Base-by-base conservation (phyloP, 2,888 invertebrate genomes). In the Dynastes hyllus region DNA sequence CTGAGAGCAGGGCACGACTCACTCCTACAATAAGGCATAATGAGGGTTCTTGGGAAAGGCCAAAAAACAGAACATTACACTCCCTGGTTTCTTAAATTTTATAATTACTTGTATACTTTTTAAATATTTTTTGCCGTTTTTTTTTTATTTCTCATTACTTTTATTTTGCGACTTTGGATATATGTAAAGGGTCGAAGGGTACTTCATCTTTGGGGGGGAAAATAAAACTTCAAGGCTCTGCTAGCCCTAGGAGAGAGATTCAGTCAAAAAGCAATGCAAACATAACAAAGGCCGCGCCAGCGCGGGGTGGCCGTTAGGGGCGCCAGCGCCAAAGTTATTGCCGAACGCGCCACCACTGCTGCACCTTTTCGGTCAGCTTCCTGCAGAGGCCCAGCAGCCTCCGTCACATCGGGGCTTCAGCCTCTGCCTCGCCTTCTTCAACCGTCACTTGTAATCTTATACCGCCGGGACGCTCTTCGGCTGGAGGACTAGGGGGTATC, bases 401-500 rank as follows among this genome's bases (percentile, higher is more conserved):
- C 95, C 95, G 96, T 96, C 96, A 96, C 95, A 96, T 96, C 90
- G 95, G 95, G 92, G 92, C 92, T 88, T 90, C 91, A 87, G 87
- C 90, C 85, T 90, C 92, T 87, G 90, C 90, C 86, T 88, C 95
- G 81, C 95, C 95, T 88, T 96, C 96, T 89, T 97, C 97, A 87
- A 97, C 91, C 81, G 97, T 97, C 85, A 97, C 94, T 93, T 94
- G 90, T 83, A 88, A 88, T 91, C 92, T 85, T 93, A 93, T 89
- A 78, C 89, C 89, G 37, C 89, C 89, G 37, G 88, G 88, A 50
- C 87, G 85, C 81, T 92, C 90, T 84, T 93, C 92, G 82, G 95
- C 93, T 69, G 96, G 96, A 81, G 97, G 98, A 87, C 96, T 97
- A 79, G 97, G 96, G 61, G 98, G 97, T 88, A 98, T 98, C 94